Base-by-base conservation (phyloP, 53 echinoderm and acorn worm genomes). In the Temnopleurus reevesii region DNA sequence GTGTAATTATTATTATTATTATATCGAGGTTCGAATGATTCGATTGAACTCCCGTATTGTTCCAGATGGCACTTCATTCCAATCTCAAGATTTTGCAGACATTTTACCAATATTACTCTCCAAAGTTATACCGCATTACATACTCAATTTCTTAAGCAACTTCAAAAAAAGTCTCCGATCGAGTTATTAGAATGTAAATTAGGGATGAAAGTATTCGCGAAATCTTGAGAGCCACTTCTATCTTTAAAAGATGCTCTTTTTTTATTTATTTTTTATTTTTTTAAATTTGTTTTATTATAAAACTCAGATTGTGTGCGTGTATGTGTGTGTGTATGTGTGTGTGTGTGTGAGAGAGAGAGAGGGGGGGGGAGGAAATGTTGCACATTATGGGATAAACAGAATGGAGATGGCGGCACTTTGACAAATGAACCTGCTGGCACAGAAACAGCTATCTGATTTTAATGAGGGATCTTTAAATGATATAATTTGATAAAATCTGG, bases 381-480 rank as follows among this genome's bases (percentile, higher is more conserved):
- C 61, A 61, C 29, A 61, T 61, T 61, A 61, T 31, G 13, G 61
- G 61, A 61, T 61, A 17, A 61, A 61, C 33, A 17, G 61, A 12
- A 47, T 30, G 33, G 29, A 61, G 29, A 31, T 61, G 61, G 33
- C 61, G 61, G 61, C 61, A 31, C 13, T 30, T n/a, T n/a, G n/a
- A n/a, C n/a, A n/a, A 31, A 61, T 29, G 59, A 56, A 27, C 30
- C 63, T 63, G 63, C 7, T 31, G 63, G 63, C 63, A 33, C 12
- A 18, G 10, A 63, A 63, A 63, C 17, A 31, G 2, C 13, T 29
- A 31, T 63, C 63, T 34, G 63, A 63, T 63, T 63, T 29, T 63
- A 33, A 63, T 63, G 63, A 63, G 63, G 33, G 63, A 33, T 63
- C 17, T 63, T n/a, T n/a, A n/a, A n/a, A n/a, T n/a, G n/a, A n/a